Evolutionary conservation across 2,888 invertebrate genomes (phyloP), one percentile per base, ranked within the genome.

Genomic region (Nycteola revayana): DNA sequence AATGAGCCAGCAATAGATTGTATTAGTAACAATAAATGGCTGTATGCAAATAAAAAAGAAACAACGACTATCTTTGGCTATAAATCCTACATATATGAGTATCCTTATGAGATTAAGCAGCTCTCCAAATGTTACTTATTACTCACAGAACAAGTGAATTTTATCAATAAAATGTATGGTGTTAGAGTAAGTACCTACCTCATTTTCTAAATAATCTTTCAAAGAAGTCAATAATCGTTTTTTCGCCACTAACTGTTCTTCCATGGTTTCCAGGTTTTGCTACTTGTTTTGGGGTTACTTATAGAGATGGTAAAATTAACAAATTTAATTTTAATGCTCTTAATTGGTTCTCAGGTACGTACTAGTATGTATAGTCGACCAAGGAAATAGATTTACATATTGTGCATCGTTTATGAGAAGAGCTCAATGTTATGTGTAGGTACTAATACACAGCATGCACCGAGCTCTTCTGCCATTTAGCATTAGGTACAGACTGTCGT

Each of bases 161-260:
- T 73, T 38, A 68, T 84, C 14, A 84, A 84, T 50, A 60, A 58
- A 47, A 75, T 81, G 66, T 83, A 65, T 51, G 85, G 84, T 39
- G 55, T 75, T 23, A 64, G 85, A 68, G 85, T 84, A 69, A 71
- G 76, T 43, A 10, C 10, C 4, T 14, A 10, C 9, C 6, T n/a
- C n/a, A 2, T 22, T 3, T 7, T 4, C 1, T 3, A 9, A 22
- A 26, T 10, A 7, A 9, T 6, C 35, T 21, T 36, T 9, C 22
- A n/a, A n/a, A n/a, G n/a, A n/a, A n/a, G n/a, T n/a, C n/a, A n/a
- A n/a, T n/a, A n/a, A n/a, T n/a, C n/a, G n/a, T n/a, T n/a, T n/a
- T n/a, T n/a, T n/a, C n/a, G n/a, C n/a, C n/a, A 14, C 14, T 14
- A 14, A 14, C 14, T 14, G 14, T 14, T 14, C 5, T 14, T 14